phyloP scores from a whole-genome alignment of 2,888 invertebrate genomes.

The Pyrocoelia pectoralis region DNA sequence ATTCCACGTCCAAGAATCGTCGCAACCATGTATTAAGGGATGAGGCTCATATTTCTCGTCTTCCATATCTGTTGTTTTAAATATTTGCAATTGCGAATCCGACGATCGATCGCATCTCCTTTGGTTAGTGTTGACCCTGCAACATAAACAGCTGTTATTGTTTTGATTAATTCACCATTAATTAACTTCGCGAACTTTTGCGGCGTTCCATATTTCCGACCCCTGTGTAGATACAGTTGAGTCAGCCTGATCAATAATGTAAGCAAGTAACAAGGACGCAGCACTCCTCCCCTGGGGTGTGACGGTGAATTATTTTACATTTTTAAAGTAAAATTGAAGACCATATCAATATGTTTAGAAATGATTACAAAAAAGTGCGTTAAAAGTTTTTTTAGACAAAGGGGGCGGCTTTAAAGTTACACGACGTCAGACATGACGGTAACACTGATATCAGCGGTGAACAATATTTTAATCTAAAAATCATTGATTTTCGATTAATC shows the following conservation, averaged over 20 bases:
- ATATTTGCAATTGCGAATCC: slow-evolving; percentile 42
- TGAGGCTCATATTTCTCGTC: slow-evolving; percentile 41
- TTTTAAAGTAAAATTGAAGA: not conserved
- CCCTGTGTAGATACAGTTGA: slow-evolving; percentile 26
- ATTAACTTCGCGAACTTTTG: not conserved
- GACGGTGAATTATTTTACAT: slow-evolving; percentile 1
- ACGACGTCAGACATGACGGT: too few species aligned
- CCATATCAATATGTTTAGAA: not conserved
- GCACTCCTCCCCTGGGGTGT: slow-evolving; percentile 19
- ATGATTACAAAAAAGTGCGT: not conserved
- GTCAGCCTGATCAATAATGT: slow-evolving; percentile 43
- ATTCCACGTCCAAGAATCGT: slow-evolving; percentile 76
- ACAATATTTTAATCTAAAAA: too few species aligned
- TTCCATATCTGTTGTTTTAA: slow-evolving; percentile 39
- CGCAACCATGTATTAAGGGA: slow-evolving; percentile 63
- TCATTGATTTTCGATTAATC: too few species aligned
- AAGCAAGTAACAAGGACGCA: slow-evolving; percentile 27
- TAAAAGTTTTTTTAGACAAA: too few species aligned
- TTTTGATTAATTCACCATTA: not conserved
- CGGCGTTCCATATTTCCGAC: slow-evolving; percentile 14
- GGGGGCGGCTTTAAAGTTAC: too few species aligned
- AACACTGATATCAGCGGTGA: too few species aligned
- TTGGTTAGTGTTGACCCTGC: slow-evolving; percentile 11
- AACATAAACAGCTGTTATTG: not conserved
- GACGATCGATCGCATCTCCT: slow-evolving; percentile 35